Percentiles rank a stretch among this genome's conserved stretches.
Conservation (phyloP, 2,113 vertebrate species). For the Hippopotamus amphibius region DNA sequence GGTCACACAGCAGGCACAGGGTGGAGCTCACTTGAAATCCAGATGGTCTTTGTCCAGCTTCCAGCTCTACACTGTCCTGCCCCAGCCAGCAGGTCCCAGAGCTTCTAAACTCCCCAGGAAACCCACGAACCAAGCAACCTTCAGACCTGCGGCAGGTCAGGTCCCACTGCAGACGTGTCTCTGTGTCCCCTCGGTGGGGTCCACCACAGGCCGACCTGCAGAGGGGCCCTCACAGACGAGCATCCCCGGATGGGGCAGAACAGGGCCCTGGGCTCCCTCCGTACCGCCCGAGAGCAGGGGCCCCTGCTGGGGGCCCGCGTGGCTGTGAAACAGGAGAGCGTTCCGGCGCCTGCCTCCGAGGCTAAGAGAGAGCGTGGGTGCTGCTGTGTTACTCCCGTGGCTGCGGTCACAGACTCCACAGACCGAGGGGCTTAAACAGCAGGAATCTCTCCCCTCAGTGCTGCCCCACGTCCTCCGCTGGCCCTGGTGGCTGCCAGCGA, state of each 20-base stretch:
- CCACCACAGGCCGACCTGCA: no score
- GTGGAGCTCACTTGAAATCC: neutral
- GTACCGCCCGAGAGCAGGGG: no score
- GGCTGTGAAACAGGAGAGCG: rapidly evolving
- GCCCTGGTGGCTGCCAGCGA: neutral
- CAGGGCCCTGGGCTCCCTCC: neutral
- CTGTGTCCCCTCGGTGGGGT: neutral
- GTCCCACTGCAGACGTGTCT: no score
- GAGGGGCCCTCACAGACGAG: neutral
- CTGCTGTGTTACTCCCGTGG: neutral
- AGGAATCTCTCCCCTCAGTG: neutral
- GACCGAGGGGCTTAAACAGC: no score
- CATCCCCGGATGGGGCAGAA: rapidly evolving
- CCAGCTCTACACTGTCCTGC: neutral
- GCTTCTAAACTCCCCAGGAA: neutral
- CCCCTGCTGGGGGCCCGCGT: neutral
- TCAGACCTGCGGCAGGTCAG: neutral
- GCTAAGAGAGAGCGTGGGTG: rapidly evolving
- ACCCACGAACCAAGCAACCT: neutral
- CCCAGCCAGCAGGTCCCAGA: neutral
- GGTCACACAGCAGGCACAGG: neutral
- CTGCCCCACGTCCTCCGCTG: rapidly evolving
- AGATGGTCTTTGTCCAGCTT: neutral
- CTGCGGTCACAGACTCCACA: no score
- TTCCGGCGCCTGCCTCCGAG: neutral